Evolutionary conservation across 2,113 vertebrate species (phyloP).

Genomic region (Trochalopteron elliotii): DNA sequence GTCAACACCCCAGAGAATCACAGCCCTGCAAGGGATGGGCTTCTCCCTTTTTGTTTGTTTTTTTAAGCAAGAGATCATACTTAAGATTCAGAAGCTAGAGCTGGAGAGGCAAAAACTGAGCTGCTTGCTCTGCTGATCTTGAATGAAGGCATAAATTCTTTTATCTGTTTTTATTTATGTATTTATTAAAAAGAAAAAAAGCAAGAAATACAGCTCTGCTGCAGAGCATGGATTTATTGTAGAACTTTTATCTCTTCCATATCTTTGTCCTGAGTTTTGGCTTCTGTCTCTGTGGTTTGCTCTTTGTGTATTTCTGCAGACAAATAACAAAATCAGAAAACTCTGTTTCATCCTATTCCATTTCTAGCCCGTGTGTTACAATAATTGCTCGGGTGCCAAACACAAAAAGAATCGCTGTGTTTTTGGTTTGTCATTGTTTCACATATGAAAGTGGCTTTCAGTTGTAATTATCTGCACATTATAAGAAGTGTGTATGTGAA

Average conservation of each 20-base stretch:
- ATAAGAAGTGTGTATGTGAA: neutral
- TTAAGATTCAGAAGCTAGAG: neutral
- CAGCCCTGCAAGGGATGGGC: neutral
- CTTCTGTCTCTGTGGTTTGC: neutral
- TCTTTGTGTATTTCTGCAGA: neutral
- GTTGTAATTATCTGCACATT: slow-evolving; percentile 34
- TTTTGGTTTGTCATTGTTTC: slow-evolving; percentile 51
- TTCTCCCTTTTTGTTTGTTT: neutral
- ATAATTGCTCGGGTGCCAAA: neutral
- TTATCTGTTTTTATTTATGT: neutral
- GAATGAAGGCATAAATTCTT: neutral
- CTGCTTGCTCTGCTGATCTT: neutral
- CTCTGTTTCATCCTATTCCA: neutral
- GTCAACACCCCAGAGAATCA: neutral
- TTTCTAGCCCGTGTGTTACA: neutral
- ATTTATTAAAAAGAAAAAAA: neutral
- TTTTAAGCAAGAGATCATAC: neutral
- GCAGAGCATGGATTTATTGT: neutral
- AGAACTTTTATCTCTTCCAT: neutral
- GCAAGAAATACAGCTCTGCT: neutral
- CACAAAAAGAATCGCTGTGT: neutral
- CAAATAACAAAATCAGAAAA: neutral
- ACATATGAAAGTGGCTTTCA: slow-evolving; percentile 45
- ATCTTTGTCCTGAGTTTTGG: neutral
- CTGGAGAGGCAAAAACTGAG: neutral